Conservation (phyloP, 1,140 invertebrate genomes). For the Caerostris extrusa region DNA sequence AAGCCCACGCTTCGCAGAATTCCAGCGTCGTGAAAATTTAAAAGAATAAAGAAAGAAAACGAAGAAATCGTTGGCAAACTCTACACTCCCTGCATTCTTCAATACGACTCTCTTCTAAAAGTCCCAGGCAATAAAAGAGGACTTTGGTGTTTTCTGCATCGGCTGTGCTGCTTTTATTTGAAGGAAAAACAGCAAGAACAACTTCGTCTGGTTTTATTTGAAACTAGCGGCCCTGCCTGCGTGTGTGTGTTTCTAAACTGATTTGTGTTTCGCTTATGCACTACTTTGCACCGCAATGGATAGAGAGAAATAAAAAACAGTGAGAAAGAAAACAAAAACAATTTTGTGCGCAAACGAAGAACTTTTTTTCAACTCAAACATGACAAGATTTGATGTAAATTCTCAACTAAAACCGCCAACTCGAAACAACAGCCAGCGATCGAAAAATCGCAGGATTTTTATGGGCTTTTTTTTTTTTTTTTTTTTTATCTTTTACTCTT, state of each 20-base stretch:
- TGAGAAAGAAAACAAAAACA: no score
- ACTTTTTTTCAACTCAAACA: no score
- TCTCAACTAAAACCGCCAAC: no score
- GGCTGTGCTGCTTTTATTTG: background rate
- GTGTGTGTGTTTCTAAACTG: background rate
- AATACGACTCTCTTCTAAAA: background rate
- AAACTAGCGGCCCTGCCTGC: background rate
- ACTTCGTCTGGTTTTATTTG: slow-evolving; percentile 8
- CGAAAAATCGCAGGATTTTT: no score
- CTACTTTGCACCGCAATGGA: slow-evolving; percentile 36
- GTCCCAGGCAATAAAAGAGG: background rate
- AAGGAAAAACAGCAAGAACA: no score
- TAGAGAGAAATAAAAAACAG: no score
- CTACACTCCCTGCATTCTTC: background rate
- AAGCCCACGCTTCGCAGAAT: background rate
- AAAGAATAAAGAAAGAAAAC: background rate
- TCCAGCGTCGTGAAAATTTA: no score
- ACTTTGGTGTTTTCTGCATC: background rate
- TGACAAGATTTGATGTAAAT: no score
- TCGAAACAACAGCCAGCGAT: no score
- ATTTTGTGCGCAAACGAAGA: no score
- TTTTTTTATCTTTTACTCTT: background rate
- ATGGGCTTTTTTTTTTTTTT: background rate
- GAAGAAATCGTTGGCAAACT: no score
- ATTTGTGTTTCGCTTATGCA: slow-evolving; percentile 8